Percentiles rank a stretch among this genome's conserved stretches.
Evolutionary conservation across 64 coral and sea anemone genomes (phyloP).

Genomic region (Hydrozoanthus tunicans): DNA sequence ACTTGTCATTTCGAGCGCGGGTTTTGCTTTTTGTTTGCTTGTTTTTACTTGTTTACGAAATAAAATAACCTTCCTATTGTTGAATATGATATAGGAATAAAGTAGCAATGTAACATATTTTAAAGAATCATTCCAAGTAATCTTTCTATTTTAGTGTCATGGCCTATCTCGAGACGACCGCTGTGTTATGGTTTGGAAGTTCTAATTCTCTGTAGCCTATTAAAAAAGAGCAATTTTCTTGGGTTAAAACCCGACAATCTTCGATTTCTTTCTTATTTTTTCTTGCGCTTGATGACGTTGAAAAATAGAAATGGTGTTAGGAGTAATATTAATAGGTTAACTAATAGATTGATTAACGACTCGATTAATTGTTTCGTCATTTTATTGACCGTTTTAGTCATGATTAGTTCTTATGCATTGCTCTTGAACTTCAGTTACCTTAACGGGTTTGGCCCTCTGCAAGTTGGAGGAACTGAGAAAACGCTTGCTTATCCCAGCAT

Average conservation of each 20-base stretch:
- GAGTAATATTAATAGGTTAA: too few species aligned
- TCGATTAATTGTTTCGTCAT: too few species aligned
- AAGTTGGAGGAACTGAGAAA: slow-evolving; percentile 88
- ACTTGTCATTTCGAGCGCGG: background rate
- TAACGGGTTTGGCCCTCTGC: slow-evolving; percentile 94
- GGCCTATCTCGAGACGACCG: too few species aligned
- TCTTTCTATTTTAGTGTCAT: too few species aligned
- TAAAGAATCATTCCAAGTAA: too few species aligned
- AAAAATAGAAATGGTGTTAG: too few species aligned
- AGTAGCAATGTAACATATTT: too few species aligned
- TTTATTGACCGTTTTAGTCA: background rate
- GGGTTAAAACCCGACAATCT: background rate
- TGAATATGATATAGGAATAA: too few species aligned
- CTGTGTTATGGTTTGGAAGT: too few species aligned
- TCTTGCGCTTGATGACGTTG: background rate
- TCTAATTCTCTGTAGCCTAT: too few species aligned
- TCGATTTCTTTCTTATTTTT: background rate
- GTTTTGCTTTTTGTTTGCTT: background rate
- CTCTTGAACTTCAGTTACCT: slow-evolving; percentile 55
- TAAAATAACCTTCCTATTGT: too few species aligned
- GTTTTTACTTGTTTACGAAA: background rate
- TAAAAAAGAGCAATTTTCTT: background rate
- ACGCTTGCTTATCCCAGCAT: slow-evolving; percentile 51
- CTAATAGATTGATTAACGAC: too few species aligned
- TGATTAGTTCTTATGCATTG: background rate